A percentile compares a stretch with the other conserved stretches of the same genome.
phyloP scores from a whole-genome alignment of 2,113 vertebrate species.

The Shinisaurus crocodilurus region DNA sequence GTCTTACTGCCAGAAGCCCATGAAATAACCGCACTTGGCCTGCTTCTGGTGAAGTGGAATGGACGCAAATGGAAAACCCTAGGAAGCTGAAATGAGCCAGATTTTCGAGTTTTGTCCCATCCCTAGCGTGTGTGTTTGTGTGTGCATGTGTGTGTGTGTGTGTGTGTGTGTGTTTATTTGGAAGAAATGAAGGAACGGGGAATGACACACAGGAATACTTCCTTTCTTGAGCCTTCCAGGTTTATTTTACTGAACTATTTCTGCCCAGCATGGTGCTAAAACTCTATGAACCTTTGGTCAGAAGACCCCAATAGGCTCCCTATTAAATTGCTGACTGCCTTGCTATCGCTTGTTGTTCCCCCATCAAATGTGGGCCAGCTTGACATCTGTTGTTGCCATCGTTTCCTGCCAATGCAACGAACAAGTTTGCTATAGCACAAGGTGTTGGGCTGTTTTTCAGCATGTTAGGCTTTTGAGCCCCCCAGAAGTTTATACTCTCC shows the following conservation, averaged over 20 bases:
- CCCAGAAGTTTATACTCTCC: too few relatives aligned
- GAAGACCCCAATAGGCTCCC: neutral
- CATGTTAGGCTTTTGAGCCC: too few relatives aligned
- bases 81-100: too few relatives aligned
- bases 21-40: too few relatives aligned
- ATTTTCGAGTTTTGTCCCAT: too few relatives aligned
- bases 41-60: too few relatives aligned
- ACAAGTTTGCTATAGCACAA: neutral
- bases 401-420: neutral
- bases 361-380: too few relatives aligned
- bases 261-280: neutral
- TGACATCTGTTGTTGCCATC: neutral
- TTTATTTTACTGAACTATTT: neutral
- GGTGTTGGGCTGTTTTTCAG: neutral
- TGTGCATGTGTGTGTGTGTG: too few relatives aligned
- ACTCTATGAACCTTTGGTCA: neutral
- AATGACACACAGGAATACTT: neutral
- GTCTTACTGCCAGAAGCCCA: too few relatives aligned
- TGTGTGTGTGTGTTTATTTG: neutral
- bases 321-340: neutral
- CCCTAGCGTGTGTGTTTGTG: too few relatives aligned
- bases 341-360: neutral
- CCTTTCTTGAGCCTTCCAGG: neutral
- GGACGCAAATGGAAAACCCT: too few relatives aligned
- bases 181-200: neutral